phyloP scores from a whole-genome alignment of 2,797 vertebrate genomes.

The Rallus crepitans region DNA sequence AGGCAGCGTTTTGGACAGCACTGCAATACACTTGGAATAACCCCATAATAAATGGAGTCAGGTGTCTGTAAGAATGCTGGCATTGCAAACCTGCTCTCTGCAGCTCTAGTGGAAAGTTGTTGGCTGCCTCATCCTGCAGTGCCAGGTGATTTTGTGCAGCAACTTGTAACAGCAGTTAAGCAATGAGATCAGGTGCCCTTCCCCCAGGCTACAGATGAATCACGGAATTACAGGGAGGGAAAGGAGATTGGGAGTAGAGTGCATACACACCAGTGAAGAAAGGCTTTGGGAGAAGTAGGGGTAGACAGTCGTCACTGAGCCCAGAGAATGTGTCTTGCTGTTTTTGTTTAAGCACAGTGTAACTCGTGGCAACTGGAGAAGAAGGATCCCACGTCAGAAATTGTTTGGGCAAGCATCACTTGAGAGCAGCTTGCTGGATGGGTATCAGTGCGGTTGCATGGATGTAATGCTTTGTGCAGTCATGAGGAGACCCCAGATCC shows the following conservation, averaged over 20 bases:
- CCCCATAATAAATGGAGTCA: not conserved
- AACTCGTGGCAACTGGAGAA: constrained; percentile 8
- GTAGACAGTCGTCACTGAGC: not conserved
- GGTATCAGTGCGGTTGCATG: not conserved
- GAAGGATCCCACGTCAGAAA: not conserved
- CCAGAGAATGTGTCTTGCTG: not conserved
- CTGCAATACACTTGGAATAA: not conserved
- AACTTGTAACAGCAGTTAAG: constrained; percentile 62
- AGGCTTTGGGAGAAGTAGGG: not conserved
- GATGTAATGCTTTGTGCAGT: not conserved
- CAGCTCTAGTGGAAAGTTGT: not conserved
- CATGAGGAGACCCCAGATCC: not conserved
- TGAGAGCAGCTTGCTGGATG: not conserved
- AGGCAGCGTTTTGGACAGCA: not conserved
- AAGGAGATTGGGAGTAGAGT: not conserved
- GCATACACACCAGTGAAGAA: not conserved
- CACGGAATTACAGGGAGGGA: not conserved
- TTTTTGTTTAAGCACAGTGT: not conserved
- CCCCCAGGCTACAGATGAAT: constrained; percentile 31
- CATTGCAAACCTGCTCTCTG: not conserved
- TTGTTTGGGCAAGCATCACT: not conserved
- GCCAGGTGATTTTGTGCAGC: constrained; percentile 61
- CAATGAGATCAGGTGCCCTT: constrained; percentile 59
- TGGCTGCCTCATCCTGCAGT: not conserved
- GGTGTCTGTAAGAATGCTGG: not conserved